phyloP scores from a whole-genome alignment of 2,888 invertebrate genomes.

The Drosophila testacea region DNA sequence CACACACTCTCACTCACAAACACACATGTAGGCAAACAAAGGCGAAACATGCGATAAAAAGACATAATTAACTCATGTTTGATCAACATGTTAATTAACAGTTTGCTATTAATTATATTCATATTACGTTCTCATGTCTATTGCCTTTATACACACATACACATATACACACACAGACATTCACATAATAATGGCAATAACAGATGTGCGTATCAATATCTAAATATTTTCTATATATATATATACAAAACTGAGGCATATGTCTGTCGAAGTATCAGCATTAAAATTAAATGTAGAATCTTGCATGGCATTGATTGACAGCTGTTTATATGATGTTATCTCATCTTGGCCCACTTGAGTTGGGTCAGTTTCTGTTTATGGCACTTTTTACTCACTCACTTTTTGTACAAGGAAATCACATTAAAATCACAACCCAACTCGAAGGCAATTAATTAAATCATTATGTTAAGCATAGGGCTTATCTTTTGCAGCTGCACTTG shows the following conservation, averaged over 20 bases:
- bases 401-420: slow-evolving; percentile 23
- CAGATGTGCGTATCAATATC: slow-evolving; percentile 37
- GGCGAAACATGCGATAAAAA: slow-evolving; percentile 49
- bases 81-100: slow-evolving; percentile 79
- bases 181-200: slow-evolving; percentile 20
- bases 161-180: slow-evolving; percentile 4
- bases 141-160: slow-evolving; percentile 15
- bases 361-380: slow-evolving; percentile 38
- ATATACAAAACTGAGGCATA: slow-evolving; percentile 27
- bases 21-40: slow-evolving; percentile 33
- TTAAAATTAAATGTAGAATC: slow-evolving; percentile 33
- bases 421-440: slow-evolving; percentile 28
- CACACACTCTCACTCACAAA: slow-evolving; percentile 11
- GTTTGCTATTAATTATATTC: slow-evolving; percentile 75
- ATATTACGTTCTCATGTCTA: slow-evolving; percentile 55
- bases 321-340: slow-evolving; percentile 43
- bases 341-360: slow-evolving; percentile 39
- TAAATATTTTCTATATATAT: slow-evolving; percentile 4
- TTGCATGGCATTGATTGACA: slow-evolving; percentile 58
- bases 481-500: neutral
- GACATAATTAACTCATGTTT: slow-evolving; percentile 70
- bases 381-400: neutral
- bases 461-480: slow-evolving; percentile 1
- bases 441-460: slow-evolving; percentile 29
- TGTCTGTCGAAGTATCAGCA: slow-evolving; percentile 28